These are phyloP conservation scores for Bucorvus abyssinicus DNA, from an alignment of 2,797 vertebrate genomes.

Conservation along the genomic window DNA sequence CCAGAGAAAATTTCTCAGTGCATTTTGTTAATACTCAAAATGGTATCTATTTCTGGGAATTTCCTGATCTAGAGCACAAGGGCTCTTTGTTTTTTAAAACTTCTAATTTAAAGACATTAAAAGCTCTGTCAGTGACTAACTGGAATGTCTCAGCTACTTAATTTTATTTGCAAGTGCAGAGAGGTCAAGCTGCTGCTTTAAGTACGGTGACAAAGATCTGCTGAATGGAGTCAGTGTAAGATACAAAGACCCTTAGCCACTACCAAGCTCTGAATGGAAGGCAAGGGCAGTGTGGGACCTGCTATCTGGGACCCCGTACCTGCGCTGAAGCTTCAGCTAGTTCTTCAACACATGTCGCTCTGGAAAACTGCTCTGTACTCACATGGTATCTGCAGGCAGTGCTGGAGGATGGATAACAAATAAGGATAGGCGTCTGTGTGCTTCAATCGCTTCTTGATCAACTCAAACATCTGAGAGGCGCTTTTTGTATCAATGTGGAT, in stretches of 20 bases:
- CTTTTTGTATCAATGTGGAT: constrained; percentile 95
- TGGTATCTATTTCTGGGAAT: background rate
- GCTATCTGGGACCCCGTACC: background rate
- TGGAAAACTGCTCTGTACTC: constrained; percentile 67
- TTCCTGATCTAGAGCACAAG: constrained; percentile 12
- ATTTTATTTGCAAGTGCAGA: constrained; percentile 1
- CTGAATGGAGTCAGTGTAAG: background rate
- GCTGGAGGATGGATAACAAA: constrained; percentile 94
- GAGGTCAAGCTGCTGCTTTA: background rate
- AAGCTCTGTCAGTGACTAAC: background rate
- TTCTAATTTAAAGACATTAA: constrained; percentile 1
- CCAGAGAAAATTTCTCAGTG: background rate
- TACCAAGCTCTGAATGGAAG: background rate
- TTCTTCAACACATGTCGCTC: background rate
- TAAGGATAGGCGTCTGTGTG: constrained; percentile 95
- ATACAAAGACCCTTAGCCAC: background rate
- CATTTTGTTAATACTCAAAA: constrained; percentile 1
- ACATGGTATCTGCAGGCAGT: constrained; percentile 98
- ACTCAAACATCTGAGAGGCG: constrained; percentile 93
- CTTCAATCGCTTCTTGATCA: constrained; percentile 94
- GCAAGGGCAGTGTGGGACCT: background rate
- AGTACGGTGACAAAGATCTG: background rate
- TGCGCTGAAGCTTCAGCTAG: background rate
- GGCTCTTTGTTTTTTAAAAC: background rate
- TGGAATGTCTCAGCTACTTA: constrained; percentile 4